Conservation (phyloP, 2,888 invertebrate species). For the Gymnosoma rotundatum region DNA sequence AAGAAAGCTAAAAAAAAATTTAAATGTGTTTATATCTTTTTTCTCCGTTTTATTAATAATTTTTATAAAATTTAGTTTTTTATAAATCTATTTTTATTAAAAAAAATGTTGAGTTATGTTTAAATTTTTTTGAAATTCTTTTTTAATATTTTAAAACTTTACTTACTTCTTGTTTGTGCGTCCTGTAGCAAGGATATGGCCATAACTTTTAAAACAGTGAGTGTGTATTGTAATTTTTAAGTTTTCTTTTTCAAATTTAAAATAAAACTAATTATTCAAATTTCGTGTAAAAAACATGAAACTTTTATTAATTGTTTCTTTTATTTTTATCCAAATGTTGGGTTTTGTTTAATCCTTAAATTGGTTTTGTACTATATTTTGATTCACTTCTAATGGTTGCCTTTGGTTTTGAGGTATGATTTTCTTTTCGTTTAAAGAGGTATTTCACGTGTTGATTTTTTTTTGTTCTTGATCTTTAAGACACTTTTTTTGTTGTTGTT, state of each 20-base stretch:
- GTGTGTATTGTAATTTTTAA: not conserved
- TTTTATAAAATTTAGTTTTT: too few relatives aligned
- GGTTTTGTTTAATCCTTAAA: constrained; percentile 40
- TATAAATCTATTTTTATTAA: not conserved
- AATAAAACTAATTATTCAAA: constrained; percentile 2
- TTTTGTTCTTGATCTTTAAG: constrained; percentile 47
- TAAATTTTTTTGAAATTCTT: too few relatives aligned
- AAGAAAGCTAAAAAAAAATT: too few relatives aligned
- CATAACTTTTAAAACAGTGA: constrained; percentile 72
- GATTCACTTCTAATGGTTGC: constrained; percentile 49
- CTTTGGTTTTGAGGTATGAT: constrained; percentile 75
- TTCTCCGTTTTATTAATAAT: too few relatives aligned
- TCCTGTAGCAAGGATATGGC: constrained; percentile 82
- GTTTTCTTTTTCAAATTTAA: not conserved
- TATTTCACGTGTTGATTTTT: constrained; percentile 65
- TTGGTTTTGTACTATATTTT: constrained; percentile 63
- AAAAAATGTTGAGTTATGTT: too few relatives aligned
- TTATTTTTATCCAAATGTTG: constrained; percentile 40
- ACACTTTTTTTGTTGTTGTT: constrained; percentile 47
- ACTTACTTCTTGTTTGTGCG: constrained; percentile 80
- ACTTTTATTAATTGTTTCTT: constrained; percentile 26
- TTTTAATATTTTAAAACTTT: constrained; percentile 3
- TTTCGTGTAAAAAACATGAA: constrained; percentile 59
- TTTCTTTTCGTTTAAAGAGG: constrained; percentile 45
- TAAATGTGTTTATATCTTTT: too few relatives aligned